These are phyloP conservation scores for Rhogogaster chlorosoma DNA, from an alignment of 2,888 invertebrate genomes.

Conservation along the genomic window DNA sequence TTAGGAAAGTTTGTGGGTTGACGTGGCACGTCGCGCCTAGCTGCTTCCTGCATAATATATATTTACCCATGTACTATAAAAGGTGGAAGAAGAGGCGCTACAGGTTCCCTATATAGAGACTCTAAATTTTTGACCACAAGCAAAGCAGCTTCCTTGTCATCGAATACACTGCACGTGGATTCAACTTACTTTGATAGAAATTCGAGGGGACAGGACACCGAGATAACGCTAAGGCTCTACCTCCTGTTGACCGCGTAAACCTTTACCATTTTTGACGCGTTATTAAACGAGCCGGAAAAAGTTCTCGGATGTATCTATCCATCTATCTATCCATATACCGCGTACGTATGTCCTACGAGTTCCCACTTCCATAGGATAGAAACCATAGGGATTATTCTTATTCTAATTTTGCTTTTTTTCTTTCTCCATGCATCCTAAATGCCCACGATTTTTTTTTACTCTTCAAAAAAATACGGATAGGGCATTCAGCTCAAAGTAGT, in stretches of 20 bases:
- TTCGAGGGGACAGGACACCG: slow-evolving; percentile 8
- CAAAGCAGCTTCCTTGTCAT: slow-evolving; percentile 39
- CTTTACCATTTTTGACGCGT: slow-evolving; percentile 40
- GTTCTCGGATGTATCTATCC: slow-evolving; percentile 35
- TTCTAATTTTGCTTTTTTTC: neutral
- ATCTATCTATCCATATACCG: neutral
- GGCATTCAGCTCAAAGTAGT: neutral
- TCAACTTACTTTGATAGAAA: slow-evolving; percentile 33
- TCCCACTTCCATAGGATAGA: slow-evolving; percentile 36
- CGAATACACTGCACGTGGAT: slow-evolving; percentile 32
- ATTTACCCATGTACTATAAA: neutral
- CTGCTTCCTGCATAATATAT: neutral
- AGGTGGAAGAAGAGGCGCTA: slow-evolving; percentile 20
- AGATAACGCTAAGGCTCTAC: slow-evolving; percentile 10
- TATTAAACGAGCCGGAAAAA: slow-evolving; percentile 46
- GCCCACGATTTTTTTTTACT: neutral
- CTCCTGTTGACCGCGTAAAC: slow-evolving; percentile 34
- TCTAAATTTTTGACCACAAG: slow-evolving; percentile 14
- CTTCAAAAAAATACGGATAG: neutral
- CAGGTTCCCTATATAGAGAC: neutral
- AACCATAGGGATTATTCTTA: slow-evolving; percentile 16
- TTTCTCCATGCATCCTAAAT: neutral
- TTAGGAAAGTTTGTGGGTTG: slow-evolving; percentile 19
- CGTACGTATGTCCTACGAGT: slow-evolving; percentile 19
- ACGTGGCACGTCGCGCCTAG: neutral